These are phyloP conservation scores for Melikaiella ostensackeni DNA, from an alignment of 2,888 invertebrate genomes.

Conservation along the genomic window DNA sequence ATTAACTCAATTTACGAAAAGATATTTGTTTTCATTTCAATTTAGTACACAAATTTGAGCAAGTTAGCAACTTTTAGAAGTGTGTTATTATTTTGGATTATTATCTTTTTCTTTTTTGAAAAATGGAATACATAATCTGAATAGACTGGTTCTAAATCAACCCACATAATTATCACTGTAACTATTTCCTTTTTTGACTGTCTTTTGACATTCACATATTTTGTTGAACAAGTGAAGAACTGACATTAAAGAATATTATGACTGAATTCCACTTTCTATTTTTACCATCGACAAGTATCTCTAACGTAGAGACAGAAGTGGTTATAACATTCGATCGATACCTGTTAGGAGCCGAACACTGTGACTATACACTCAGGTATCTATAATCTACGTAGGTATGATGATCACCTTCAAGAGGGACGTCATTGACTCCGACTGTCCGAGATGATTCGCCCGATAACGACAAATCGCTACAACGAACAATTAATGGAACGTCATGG, in stretches of 20 bases:
- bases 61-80: too few species aligned
- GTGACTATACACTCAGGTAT: slow-evolving; percentile 4
- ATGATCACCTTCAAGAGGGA: slow-evolving; percentile 36
- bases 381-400: slow-evolving; percentile 34
- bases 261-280: slow-evolving; percentile 28
- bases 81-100: too few species aligned
- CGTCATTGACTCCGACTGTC: slow-evolving; percentile 31
- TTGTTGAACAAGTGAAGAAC: slow-evolving; percentile 1
- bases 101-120: too few species aligned
- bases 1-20: too few species aligned
- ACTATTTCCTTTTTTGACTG: too few species aligned
- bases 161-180: too few species aligned
- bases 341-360: slow-evolving; percentile 11
- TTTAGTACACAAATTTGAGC: too few species aligned
- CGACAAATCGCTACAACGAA: slow-evolving; percentile 40
- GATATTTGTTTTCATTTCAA: too few species aligned
- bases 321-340: slow-evolving; percentile 34
- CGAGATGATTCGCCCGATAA: slow-evolving; percentile 35
- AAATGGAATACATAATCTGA: too few species aligned
- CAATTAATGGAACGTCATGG: slow-evolving; percentile 37
- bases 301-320: slow-evolving; percentile 19
- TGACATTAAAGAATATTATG: slow-evolving; percentile 13
- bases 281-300: slow-evolving; percentile 25
- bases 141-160: too few species aligned
- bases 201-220: neutral